Evolutionary conservation across 2,888 invertebrate genomes (phyloP), one percentile per base, ranked within the genome.

Genomic region (Lasioglossum calceatum): DNA sequence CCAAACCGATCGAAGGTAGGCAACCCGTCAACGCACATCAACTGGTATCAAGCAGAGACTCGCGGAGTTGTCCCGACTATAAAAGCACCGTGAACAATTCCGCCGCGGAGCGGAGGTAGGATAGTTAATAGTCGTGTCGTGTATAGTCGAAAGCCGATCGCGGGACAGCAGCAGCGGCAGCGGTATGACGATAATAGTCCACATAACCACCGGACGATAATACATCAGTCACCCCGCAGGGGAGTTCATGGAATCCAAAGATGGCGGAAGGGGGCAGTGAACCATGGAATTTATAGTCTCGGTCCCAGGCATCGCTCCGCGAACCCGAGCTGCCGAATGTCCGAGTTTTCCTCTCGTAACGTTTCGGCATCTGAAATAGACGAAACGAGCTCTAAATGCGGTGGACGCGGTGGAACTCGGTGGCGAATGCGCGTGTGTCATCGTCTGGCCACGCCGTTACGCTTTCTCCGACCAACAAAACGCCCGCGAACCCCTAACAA

Each of bases 401-500:
- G 88, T 81, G 79, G 87, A 61, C 36, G 73, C 82, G 79, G 64
- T 73, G 71, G 72, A 64, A 54, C 47, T 50, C 44, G 23, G 73
- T 64, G 77, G 78, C n/a, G 32, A 36, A 32, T 27, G 58, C 14
- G 82, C 71, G 84, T 92, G 93, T 93, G 90, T 93, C 93, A 93
- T 91, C 93, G 93, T 93, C 93, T 93, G 93, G 92, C 86, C 90
- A 88, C 91, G 93, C 92, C 44, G 82, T 71, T 76, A 82, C 80
- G 80, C 74, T 86, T 76, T 76, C 82, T n/a, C 71, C 58, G 71
- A 27, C 75, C 82, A 82, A 87, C 86, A 82, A 87, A 82, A 75
- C 71, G 79, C 47, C 16, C 47, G 16, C 58, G 50, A 36, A 50
- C 44, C 74, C 67, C 54, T 77, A 72, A 70, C 79, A 36, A 79